phyloP scores from a whole-genome alignment of 2,113 vertebrate genomes.

The Plotosus lineatus region DNA sequence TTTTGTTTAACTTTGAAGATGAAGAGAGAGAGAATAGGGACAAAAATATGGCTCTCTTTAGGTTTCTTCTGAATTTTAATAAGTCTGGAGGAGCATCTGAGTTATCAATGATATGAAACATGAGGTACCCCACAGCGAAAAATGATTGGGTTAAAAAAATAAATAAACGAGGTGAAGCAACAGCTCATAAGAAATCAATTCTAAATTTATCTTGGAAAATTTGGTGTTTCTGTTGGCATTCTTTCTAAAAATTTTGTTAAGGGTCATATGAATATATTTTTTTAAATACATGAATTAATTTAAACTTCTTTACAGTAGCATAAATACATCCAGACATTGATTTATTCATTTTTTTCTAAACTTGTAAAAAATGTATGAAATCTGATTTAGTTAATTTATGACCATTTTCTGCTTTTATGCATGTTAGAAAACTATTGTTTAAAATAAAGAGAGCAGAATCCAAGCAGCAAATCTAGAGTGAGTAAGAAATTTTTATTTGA shows the following conservation, averaged over 20 bases:
- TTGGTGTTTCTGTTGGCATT: neutral
- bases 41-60: constrained; percentile 28
- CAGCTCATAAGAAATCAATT: neutral
- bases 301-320: neutral
- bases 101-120: constrained; percentile 23
- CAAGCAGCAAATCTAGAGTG: neutral
- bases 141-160: neutral
- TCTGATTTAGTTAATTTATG: too few relatives aligned
- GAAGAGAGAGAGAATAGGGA: neutral
- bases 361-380: too few relatives aligned
- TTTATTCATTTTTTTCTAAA: too few relatives aligned
- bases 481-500: neutral
- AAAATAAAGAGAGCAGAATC: neutral
- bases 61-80: constrained; percentile 24
- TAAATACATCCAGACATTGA: too few relatives aligned
- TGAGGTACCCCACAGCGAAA: constrained; percentile 21
- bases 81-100: constrained; percentile 11
- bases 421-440: neutral
- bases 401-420: too few relatives aligned
- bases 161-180: neutral
- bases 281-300: neutral
- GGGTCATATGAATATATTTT: neutral
- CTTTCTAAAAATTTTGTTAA: neutral
- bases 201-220: neutral
- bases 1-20: constrained; percentile 22